Evolutionary conservation across 2,113 vertebrate species (phyloP), one percentile per base, ranked within the genome.

Genomic region (Pelecanoides urinatrix): DNA sequence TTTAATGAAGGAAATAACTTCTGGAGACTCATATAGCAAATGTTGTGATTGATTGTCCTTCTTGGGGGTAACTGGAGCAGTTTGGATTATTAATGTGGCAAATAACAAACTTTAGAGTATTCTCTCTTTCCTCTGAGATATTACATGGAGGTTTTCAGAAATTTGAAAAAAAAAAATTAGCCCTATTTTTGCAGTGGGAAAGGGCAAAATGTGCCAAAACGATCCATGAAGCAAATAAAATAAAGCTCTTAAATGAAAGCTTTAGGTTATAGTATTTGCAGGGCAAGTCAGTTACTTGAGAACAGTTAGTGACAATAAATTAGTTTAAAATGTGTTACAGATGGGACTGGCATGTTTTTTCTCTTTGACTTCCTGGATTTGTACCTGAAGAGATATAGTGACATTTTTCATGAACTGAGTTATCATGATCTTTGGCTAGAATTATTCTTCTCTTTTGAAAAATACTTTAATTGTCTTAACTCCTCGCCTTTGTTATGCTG

Each of bases 251-350:
- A 78, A 86, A 86, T 75, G 47, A 94, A 88, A 61, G 7, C 21
- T 89, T 68, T 70, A 80, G 55, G 45, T 84, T 78, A 78, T 9
- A 87, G 44, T 84, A 38, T 94, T 89, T 89, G 40, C 68, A 89
- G 61, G 50, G 36, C 59, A 86, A 92, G 44, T 68, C 72, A 81
- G 68, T 94, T 93, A 91, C 76, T 91, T 85, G 88, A 91, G 91
- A 94, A 72, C 47, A 72, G 76, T 94, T 84, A 75, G 56, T 68
- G 66, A 49, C 85, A 89, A 84, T 96, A 91, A 94, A 91, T 92
- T 59, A 93, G 53, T 53, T 91, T 71, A 67, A 94, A 93, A 93
- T 67, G 32, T 8, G 5, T 84, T 97, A 84, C 72, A 92, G 73
- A 74, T 91, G 80, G 58, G 36, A 9, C 23, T 3, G 6, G 29